Evolutionary conservation across 2,797 vertebrate genomes (phyloP).

Genomic region (Cyprinella venusta): DNA sequence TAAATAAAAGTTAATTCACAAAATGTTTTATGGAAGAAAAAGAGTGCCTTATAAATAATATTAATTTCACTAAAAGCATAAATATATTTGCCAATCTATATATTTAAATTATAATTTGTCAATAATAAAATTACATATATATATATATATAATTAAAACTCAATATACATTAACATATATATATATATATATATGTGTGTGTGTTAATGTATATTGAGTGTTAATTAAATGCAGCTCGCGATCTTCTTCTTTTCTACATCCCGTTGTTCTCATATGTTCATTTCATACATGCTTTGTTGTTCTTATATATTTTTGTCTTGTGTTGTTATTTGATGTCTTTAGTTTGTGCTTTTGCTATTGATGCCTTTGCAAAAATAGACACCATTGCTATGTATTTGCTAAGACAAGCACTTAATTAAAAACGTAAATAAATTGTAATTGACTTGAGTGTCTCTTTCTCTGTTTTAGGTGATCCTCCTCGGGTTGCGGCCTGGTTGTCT

Average conservation of each 20-base stretch:
- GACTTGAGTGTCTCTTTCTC: conserved; percentile 6
- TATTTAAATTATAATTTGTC: not conserved
- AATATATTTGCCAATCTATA: not conserved
- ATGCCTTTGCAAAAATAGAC: not conserved
- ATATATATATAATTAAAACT: not conserved
- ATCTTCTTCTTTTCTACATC: no score
- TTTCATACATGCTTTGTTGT: not conserved
- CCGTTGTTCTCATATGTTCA: not conserved
- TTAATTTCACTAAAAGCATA: not conserved
- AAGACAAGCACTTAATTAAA: not conserved
- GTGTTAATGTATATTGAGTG: not conserved
- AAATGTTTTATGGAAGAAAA: not conserved
- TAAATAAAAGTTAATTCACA: not conserved
- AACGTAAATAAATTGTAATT: not conserved
- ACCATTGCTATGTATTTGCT: not conserved
- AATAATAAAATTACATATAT: not conserved
- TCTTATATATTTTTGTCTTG: not conserved
- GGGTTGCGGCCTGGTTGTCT: conserved; percentile 77
- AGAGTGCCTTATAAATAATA: not conserved
- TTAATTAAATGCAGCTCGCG: no score
- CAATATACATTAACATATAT: no score
- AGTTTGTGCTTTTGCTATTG: not conserved
- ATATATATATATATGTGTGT: not conserved
- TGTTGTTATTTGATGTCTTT: not conserved
- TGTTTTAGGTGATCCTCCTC: conserved; percentile 76